Evolutionary conservation across 2,113 vertebrate species (phyloP).

Genomic region (Tringa solitaria): DNA sequence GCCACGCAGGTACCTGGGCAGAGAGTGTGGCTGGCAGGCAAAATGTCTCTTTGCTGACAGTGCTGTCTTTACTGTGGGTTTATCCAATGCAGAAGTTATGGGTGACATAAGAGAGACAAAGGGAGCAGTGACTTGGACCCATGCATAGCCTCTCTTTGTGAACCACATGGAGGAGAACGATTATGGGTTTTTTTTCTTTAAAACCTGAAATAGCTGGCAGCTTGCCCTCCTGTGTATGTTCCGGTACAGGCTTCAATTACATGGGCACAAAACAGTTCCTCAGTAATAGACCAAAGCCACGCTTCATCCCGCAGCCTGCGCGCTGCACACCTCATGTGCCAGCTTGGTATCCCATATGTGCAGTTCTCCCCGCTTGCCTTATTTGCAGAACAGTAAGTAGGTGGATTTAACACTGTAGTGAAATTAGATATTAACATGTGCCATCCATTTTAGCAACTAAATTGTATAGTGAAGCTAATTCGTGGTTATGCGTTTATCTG

Average conservation of each 20-base stretch:
- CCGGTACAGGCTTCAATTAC: not conserved
- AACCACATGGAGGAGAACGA: not conserved
- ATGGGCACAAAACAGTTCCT: not conserved
- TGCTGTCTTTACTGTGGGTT: not conserved
- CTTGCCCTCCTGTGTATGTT: not conserved
- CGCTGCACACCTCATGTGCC: not conserved
- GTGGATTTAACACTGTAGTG: slow-evolving; percentile 10
- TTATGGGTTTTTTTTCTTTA: not conserved
- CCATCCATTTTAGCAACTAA: not conserved
- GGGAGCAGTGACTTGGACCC: not conserved
- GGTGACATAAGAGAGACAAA: not conserved
- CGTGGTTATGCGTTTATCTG: not conserved
- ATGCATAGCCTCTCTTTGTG: not conserved
- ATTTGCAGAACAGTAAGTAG: slow-evolving; percentile 19
- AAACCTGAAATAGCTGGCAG: not conserved
- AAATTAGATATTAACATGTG: not conserved
- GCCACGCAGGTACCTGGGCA: not conserved
- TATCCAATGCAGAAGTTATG: not conserved
- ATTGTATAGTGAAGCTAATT: not conserved
- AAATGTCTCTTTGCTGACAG: not conserved
- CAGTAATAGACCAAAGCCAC: not conserved
- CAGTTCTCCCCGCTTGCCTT: not conserved
- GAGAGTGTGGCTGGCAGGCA: not conserved
- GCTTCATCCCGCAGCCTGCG: not conserved
- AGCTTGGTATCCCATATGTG: not conserved